Evolutionary conservation across 2,113 vertebrate species (phyloP), one percentile per base, ranked within the genome.

Genomic region (Alces alces): DNA sequence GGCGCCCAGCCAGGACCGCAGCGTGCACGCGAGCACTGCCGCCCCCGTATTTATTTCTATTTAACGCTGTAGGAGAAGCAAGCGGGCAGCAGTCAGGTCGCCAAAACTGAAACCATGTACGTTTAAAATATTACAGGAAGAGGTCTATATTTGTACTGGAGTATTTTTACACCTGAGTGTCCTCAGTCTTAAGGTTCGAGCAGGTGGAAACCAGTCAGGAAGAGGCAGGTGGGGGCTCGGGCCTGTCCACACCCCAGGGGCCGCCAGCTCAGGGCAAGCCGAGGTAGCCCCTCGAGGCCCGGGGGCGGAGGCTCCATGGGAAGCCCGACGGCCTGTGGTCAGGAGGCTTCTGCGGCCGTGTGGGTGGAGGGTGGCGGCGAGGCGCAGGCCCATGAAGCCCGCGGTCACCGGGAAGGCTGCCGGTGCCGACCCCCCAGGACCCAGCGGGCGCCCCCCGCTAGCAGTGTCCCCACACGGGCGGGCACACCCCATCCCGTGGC

Each of bases 131-230:
- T 95, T 92, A 96, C 2, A 86, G 86, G 89, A 98, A 97, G 97
- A 86, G 55, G 97, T 95, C 93, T 97, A 96, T 97, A 98, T 98
- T 98, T 98, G 97, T 98, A 98, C 86, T 97, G 97, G 97, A 98
- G 78, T 98, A 89, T 98, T 98, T 97, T 98, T 86, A 76, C 83
- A 89, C 87, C 85, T 61, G 94, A 28, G 33, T 45, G 52, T 12
- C 86, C 89, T 88, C 5, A 19, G 50, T 52, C 79, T 89, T 47
- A 66, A 28, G 57, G 70, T 25, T n/a, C 10, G 25, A 87, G 57
- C 88, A 64, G 79, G 66, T 28, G 66, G 52, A 16, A 89, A 52
- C 13, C 15, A 6, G 17, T 25, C 2, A 2, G 79, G 87, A 17
- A 50, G 43, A 28, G 47, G 91, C 30, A 57, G 5, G 2, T 13